phyloP scores from a whole-genome alignment of 2,797 vertebrate genomes.

The Triplophysa bombifrons region DNA sequence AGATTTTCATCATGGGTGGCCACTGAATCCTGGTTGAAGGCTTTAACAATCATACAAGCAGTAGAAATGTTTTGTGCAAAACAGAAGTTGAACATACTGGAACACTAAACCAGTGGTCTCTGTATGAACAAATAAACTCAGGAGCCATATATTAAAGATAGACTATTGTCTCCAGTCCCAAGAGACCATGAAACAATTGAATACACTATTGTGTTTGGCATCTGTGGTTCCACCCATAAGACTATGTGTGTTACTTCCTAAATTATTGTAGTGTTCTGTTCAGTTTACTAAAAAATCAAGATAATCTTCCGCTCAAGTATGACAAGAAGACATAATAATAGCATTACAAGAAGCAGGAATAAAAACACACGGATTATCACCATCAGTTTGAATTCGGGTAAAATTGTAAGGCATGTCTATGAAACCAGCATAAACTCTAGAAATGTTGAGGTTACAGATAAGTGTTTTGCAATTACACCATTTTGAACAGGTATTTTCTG shows the following conservation, averaged over 20 bases:
- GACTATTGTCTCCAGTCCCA: constrained; percentile 63
- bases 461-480: neutral
- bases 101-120: neutral
- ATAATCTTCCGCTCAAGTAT: neutral
- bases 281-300: constrained; percentile 83
- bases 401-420: neutral
- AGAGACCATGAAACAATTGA: constrained; percentile 30
- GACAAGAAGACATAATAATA: constrained; percentile 21
- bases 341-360: neutral
- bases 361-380: neutral
- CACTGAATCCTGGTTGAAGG: neutral
- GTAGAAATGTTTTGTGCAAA: neutral
- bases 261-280: constrained; percentile 85
- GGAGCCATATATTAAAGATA: constrained; percentile 17
- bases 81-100: neutral
- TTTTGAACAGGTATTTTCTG: neutral
- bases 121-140: neutral
- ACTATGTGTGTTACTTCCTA: constrained; percentile 80
- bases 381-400: neutral
- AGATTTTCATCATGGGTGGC: constrained; percentile 35
- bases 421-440: neutral
- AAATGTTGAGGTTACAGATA: neutral
- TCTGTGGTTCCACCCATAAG: constrained; percentile 57
- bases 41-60: neutral
- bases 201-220: constrained; percentile 58